phyloP scores from a whole-genome alignment of 2,113 vertebrate species.

The Microcebus murinus region DNA sequence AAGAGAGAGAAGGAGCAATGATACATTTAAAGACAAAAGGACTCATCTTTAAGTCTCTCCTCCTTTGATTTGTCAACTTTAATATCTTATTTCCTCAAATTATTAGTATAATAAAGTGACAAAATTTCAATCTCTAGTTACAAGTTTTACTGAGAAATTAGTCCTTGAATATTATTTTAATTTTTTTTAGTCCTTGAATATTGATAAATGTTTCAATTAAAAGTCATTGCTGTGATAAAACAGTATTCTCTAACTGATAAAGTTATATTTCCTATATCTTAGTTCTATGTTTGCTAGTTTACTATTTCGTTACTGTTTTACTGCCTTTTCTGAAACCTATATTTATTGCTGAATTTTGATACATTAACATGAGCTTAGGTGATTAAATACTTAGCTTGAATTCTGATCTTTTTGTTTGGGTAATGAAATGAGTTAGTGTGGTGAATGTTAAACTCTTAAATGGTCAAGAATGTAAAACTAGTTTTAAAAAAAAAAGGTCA shows the following conservation, averaged over 20 bases:
- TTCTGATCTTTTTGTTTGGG: slow-evolving; percentile 2
- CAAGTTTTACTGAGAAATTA: background rate
- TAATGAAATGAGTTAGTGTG: background rate
- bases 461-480: background rate
- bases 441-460: background rate
- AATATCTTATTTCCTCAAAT: background rate
- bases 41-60: background rate
- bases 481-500: background rate
- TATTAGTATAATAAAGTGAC: slow-evolving; percentile 26
- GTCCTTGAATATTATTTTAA: background rate
- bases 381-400: background rate
- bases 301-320: background rate
- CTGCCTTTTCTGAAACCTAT: background rate
- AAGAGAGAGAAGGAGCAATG: background rate
- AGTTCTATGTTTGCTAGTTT: background rate
- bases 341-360: background rate
- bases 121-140: background rate
- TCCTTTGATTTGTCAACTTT: background rate
- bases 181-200: background rate
- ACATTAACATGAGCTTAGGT: background rate
- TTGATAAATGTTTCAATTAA: background rate
- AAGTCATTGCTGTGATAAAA: background rate
- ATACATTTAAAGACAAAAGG: background rate
- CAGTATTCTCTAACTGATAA: background rate
- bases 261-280: background rate